Evolutionary conservation across 2,797 vertebrate species (phyloP).

Genomic region (Monodelphis domestica): DNA sequence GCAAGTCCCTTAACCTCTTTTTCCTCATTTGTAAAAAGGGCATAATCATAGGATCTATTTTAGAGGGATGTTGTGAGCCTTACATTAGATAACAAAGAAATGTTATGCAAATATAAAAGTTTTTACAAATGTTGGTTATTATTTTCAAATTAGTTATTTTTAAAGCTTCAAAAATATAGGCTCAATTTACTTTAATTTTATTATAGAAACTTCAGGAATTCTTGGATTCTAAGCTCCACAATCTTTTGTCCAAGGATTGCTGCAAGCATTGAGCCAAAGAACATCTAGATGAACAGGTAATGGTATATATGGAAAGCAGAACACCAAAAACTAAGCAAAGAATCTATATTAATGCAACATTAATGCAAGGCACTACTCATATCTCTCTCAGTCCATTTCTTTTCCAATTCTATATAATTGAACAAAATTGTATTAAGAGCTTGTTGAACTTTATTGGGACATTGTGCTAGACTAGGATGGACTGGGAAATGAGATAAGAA

Average conservation of each 20-base stretch:
- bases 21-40: no score
- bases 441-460: background rate
- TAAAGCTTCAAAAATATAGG: constrained; percentile 56
- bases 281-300: background rate
- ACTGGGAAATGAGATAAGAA: background rate
- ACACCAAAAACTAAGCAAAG: background rate
- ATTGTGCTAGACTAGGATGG: background rate
- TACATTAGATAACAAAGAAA: background rate
- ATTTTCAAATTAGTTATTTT: background rate
- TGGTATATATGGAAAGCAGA: background rate
- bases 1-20: no score
- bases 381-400: background rate
- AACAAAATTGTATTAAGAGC: background rate
- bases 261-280: background rate
- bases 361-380: background rate
- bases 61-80: background rate
- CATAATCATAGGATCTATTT: background rate
- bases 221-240: constrained; percentile 47
- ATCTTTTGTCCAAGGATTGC: background rate
- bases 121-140: background rate
- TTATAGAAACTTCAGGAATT: constrained; percentile 60
- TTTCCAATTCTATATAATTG: background rate
- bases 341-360: background rate
- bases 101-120: background rate
- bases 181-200: constrained; percentile 73